Base-by-base conservation (phyloP, 1,140 invertebrate genomes). In the Oscheius sp. region DNA sequence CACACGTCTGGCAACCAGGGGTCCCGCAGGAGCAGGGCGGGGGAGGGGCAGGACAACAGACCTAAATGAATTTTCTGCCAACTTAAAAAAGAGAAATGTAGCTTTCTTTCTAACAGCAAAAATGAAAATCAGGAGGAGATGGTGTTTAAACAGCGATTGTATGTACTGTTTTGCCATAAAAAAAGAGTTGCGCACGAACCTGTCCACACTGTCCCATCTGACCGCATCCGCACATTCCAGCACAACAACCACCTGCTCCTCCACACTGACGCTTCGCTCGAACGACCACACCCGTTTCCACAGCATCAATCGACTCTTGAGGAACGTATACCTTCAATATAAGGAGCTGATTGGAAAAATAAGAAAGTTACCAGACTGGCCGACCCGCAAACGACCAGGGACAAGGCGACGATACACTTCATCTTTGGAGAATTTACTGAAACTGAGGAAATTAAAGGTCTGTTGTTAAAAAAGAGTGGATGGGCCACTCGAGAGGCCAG, bases 241-340 rank as follows among this genome's bases (percentile, higher is more conserved):
- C 61, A 26, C 61, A 63, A n/a, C 61, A 34, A 26, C 61, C 61
- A 10, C 61, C 61, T 0, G 28, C 61, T n/a, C 32, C 32, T 29
- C 61, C 61, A 32, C 61, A 63, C 31, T 63, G 61, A n/a, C 61
- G 0, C 61, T 63, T 63, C 20, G 26, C 61, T 34, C 61, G 31
- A 32, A 63, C 10, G 10, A 63, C 61, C 10, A 63, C 26, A 7
- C 61, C 61, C 15, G 61, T 63, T 26, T 63, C 61, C 23, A 13
- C 7, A 13, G 23, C 38, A 10, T 42, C 38, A n/a, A 42, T 42
- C 7, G 7, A 42, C 7, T 42, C 38, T 42, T 7, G 38, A 42
- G 38, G 38, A 7, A 7, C 38, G 38, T 10, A 42, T 10, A 42
- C n/a, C n/a, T n/a, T n/a, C n/a, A n/a, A n/a, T n/a, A n/a, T n/a